Base-by-base conservation (phyloP, 2,888 invertebrate species). In the Dromius quadrimaculatus region DNA sequence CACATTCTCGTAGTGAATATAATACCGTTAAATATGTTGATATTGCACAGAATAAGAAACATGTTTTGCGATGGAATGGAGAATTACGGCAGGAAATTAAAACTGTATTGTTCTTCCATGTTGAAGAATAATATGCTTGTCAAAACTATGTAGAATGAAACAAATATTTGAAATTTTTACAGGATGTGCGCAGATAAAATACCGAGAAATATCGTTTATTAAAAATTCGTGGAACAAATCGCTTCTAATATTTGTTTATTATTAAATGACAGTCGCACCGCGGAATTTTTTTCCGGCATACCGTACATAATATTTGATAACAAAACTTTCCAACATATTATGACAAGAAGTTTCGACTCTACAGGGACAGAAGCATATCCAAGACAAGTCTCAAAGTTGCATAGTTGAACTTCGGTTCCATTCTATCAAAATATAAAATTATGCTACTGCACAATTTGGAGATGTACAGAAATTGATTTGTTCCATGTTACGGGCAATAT, bases 81-180 rank as follows among this genome's bases (percentile, higher is more conserved):
- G 23, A 50, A 50, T 50, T 50, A 50, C 23, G 47, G 19, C 17
- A n/a, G 19, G 45, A 50, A 23, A 50, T 50, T 50, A 50, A 50
- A 50, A 50, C 23, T 50, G 47, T 23, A 50, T 50, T 50, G 47
- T 22, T 50, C 47, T 50, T 50, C 23, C 23, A 11, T 50, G 47
- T 4, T 15, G n/a, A 23, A 50, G 23, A 50, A 50, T 50, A 50
- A 50, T 50, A 50, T 50, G 47, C 47, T 50, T 50, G 47, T 50
- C 47, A 50, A 50, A 50, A 50, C 47, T 50, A 50, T 50, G 47
- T 50, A 50, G 23, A 50, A 50, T 50, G 47, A 50, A 50, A 50
- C 47, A 50, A 50, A 50, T 50, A 50, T 50, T 50, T 50, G 47
- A 50, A 50, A 50, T 50, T 50, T 50, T 50, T 50, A 50, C 47